Conservation (phyloP, 2,113 vertebrate species). For the Gymnarchus niloticus region DNA sequence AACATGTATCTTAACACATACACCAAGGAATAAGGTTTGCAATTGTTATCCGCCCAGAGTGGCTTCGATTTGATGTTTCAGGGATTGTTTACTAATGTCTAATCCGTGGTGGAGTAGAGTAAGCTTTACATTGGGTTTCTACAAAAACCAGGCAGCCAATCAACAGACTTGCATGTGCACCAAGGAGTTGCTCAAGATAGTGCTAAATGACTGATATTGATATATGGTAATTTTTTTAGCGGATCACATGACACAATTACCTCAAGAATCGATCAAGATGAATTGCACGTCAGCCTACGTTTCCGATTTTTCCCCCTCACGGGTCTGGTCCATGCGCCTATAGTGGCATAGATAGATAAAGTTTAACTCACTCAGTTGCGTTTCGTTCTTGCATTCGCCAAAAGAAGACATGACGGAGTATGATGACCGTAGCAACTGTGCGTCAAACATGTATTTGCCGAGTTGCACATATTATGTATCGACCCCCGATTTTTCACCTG, state of each 20-base stretch:
- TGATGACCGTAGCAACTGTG: constrained; percentile 87
- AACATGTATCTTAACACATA: too few species aligned
- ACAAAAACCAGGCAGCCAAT: constrained; percentile 74
- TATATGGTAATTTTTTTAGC: constrained; percentile 98
- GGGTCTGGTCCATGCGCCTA: constrained; percentile 81
- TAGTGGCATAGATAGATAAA: constrained; percentile 94
- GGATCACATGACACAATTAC: constrained; percentile 99
- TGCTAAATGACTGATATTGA: constrained; percentile 94
- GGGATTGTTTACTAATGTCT: constrained; percentile 51
- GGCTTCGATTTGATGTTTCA: constrained; percentile 38
- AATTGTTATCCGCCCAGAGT: constrained; percentile 37
- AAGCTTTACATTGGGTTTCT: constrained; percentile 59
- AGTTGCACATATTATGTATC: constrained; percentile 95
- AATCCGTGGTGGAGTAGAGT: constrained; percentile 43
- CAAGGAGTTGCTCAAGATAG: constrained; percentile 65
- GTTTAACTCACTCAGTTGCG: constrained; percentile 82
- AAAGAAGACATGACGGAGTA: constrained; percentile 95
- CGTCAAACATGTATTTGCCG: constrained; percentile 95
- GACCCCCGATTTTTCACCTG: constrained; percentile 89
- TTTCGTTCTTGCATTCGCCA: constrained; percentile 66
- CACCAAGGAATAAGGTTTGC: too few species aligned
- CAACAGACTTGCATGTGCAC: constrained; percentile 60
- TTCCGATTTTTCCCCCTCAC: constrained; percentile 86
- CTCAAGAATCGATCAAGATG: constrained; percentile 99
- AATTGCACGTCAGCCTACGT: constrained; percentile 97